A percentile compares a stretch with the other conserved stretches of the same genome.
Conservation (phyloP, 2,888 invertebrate species). For the Neoitamus cyanurus region DNA sequence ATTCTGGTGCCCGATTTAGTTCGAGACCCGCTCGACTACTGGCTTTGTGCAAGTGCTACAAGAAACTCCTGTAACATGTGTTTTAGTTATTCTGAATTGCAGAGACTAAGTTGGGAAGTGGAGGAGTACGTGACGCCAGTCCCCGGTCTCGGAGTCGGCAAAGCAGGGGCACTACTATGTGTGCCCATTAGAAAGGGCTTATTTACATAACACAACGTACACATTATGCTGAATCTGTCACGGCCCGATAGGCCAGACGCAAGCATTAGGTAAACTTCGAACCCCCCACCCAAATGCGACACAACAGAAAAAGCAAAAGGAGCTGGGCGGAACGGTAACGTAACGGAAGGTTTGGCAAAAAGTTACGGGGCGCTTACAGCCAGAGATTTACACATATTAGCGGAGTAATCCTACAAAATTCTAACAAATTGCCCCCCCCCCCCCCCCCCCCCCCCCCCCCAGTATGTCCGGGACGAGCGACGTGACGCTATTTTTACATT, state of each 20-base stretch:
- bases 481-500: slow-evolving; percentile 14
- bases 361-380: neutral
- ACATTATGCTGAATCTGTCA: neutral
- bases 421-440: slow-evolving; percentile 29
- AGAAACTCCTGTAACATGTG: neutral
- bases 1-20: neutral
- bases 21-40: neutral
- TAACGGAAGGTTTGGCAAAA: neutral
- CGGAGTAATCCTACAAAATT: slow-evolving; percentile 13
- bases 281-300: neutral
- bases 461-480: neutral
- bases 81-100: neutral
- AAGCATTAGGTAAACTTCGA: neutral
- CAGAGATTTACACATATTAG: slow-evolving; percentile 24
- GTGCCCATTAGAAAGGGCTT: neutral
- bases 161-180: neutral
- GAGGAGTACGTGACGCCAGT: neutral
- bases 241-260: neutral
- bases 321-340: neutral
- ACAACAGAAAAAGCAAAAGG: neutral
- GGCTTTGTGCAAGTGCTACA: neutral
- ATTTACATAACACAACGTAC: neutral
- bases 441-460: too few relatives aligned
- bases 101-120: neutral
- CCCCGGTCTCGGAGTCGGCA: neutral